A percentile compares a stretch with the other conserved stretches of the same genome.
phyloP scores from a whole-genome alignment of 1,140 invertebrate genomes.

The Caerostris extrusa region DNA sequence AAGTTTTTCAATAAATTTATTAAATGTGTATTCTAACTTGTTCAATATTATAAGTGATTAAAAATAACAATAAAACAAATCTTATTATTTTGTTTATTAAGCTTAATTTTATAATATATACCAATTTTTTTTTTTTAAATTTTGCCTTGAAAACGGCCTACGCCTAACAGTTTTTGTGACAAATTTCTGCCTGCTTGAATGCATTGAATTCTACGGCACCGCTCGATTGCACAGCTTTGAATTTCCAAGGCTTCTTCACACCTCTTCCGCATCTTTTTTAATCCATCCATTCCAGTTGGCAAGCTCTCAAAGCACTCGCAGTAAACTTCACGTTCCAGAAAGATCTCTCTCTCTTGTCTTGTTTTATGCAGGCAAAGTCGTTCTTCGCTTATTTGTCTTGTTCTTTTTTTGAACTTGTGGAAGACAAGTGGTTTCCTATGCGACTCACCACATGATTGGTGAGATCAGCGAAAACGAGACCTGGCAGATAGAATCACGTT shows the following conservation, averaged over 20 bases:
- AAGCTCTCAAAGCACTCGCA: not conserved
- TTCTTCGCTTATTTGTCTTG: not conserved
- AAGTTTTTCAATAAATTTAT: too few relatives aligned
- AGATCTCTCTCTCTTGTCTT: not conserved
- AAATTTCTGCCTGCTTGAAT: not conserved
- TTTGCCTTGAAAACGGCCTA: too few relatives aligned
- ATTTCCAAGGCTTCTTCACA: not conserved
- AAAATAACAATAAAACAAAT: too few relatives aligned
- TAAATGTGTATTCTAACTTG: too few relatives aligned
- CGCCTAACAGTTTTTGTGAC: too few relatives aligned
- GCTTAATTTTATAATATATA: too few relatives aligned
- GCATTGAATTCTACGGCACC: not conserved
- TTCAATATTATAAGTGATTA: too few relatives aligned
- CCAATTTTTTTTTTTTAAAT: too few relatives aligned
- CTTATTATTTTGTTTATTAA: too few relatives aligned
- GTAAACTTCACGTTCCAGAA: not conserved
- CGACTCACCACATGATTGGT: not conserved
- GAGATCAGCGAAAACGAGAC: slow-evolving; percentile 11
- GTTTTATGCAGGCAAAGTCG: not conserved
- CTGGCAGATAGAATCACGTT: slow-evolving; percentile 8
- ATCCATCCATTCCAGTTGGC: not conserved
- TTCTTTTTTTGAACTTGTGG: slow-evolving; percentile 19
- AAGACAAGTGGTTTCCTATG: not conserved
- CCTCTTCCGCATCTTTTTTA: not conserved
- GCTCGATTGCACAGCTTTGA: not conserved